Evolutionary conservation across 2,113 vertebrate genomes (phyloP).

Genomic region (Galemys pyrenaicus): DNA sequence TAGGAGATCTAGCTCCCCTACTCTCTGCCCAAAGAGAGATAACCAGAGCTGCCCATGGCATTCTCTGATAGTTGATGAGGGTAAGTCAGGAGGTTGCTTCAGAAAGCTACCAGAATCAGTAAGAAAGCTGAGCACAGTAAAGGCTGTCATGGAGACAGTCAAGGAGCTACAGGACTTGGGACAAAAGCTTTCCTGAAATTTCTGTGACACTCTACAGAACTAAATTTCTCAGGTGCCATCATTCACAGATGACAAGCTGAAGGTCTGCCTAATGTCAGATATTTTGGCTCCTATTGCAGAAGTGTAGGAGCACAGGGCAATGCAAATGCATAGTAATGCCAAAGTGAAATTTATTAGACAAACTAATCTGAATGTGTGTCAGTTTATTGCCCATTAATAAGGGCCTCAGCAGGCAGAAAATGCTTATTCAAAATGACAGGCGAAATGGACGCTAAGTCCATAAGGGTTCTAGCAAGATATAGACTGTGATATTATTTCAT

Average conservation of each 20-base stretch:
- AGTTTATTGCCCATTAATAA: slow-evolving; percentile 12
- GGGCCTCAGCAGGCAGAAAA: neutral
- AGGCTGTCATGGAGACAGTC: neutral
- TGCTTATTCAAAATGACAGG: neutral
- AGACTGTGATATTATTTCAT: neutral
- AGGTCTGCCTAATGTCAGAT: neutral
- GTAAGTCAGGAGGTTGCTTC: neutral
- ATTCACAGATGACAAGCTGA: neutral
- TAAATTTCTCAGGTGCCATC: neutral
- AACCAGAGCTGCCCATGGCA: neutral
- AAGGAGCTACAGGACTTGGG: neutral
- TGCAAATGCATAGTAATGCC: neutral
- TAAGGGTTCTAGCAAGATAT: neutral
- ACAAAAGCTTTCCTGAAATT: neutral
- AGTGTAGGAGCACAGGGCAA: neutral
- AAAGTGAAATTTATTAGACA: slow-evolving; percentile 7
- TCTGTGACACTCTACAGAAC: neutral
- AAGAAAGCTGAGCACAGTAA: neutral
- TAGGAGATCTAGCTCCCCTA: neutral
- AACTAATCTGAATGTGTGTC: neutral
- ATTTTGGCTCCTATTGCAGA: neutral
- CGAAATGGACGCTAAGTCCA: neutral
- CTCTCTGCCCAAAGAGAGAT: neutral
- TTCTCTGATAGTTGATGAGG: neutral
- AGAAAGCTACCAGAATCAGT: neutral